phyloP scores from a whole-genome alignment of 2,888 invertebrate genomes.

The Phania funesta region DNA sequence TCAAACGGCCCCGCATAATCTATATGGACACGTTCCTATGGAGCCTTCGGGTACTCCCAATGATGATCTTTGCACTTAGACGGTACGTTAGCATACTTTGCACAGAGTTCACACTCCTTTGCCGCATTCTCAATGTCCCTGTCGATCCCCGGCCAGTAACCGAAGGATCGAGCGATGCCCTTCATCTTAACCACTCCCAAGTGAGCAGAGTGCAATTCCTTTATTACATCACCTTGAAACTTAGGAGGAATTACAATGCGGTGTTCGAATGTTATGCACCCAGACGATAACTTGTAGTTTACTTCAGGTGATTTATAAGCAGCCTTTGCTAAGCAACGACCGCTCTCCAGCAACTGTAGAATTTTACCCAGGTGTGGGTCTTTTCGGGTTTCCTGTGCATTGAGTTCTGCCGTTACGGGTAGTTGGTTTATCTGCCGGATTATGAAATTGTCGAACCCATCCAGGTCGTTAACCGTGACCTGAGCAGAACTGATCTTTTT shows the following conservation, averaged over 20 bases:
- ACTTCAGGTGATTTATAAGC: background rate
- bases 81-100: background rate
- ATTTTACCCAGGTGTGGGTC: background rate
- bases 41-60: constrained; percentile 31
- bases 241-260: constrained; percentile 13
- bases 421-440: background rate
- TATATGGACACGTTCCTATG: constrained; percentile 38
- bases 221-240: background rate
- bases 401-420: background rate
- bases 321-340: background rate
- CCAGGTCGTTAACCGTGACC: background rate
- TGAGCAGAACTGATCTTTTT: background rate
- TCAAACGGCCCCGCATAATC: constrained; percentile 79
- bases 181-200: constrained; percentile 44
- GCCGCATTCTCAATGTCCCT: constrained; percentile 23
- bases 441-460: background rate
- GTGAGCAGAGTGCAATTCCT: constrained; percentile 31
- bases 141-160: constrained; percentile 38
- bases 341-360: background rate
- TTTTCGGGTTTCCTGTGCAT: background rate
- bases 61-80: constrained; percentile 28
- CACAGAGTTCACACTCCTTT: constrained; percentile 10
- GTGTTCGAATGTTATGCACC: background rate
- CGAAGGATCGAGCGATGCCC: constrained; percentile 21
- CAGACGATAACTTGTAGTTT: background rate